Evolutionary conservation across 2,797 vertebrate species (phyloP), one percentile per base, ranked within the genome.

Genomic region (Eulemur mongoz): DNA sequence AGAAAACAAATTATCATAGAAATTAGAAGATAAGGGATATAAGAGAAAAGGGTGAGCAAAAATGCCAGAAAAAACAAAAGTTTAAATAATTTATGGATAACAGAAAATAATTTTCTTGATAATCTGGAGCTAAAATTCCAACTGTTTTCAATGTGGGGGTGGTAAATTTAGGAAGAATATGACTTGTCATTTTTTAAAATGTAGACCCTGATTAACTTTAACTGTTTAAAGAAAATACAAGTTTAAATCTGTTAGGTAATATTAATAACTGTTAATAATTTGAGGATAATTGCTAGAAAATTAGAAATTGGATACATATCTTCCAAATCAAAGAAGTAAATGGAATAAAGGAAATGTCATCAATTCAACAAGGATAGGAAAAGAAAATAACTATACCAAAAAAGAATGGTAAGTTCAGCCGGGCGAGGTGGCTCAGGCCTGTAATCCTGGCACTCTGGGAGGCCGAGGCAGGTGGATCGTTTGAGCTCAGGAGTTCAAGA

Each of bases 1-100:
- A 86, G 63, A 75, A 96, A 89, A 72, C 18, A 78, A 63, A 65
- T 54, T 81, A 81, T 67, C 69, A 25, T 78, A 63, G 70, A 91
- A 72, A 82, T 38, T 30, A 87, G n/a, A 87, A 93, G 32, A 73
- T 50, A 80, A 90, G 14, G 38, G 35, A 32, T 85, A n/a, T 12
- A 30, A 81, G 38, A 72, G 23, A 72, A 82, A 59, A 72, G 52
- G 15, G 32, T 38, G 25, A 72, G 27, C 32, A 27, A 61, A 59
- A 59, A 72, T 32, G 1, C 0, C 32, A 82, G 25, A 45, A 43
- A 32, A 52, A 61, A 18, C 14, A 30, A 59, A 48, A 30, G 23
- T 59, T 72, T 52, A 89, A 89, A 30, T 59, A 70, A 45, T 35
- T 81, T 10, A 35, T 80, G 22, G 3, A 70, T 61, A 81, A 91